Percentiles rank a stretch among this genome's conserved stretches.
Conservation (phyloP, 2,888 invertebrate genomes). For the Copidosoma aretas region DNA sequence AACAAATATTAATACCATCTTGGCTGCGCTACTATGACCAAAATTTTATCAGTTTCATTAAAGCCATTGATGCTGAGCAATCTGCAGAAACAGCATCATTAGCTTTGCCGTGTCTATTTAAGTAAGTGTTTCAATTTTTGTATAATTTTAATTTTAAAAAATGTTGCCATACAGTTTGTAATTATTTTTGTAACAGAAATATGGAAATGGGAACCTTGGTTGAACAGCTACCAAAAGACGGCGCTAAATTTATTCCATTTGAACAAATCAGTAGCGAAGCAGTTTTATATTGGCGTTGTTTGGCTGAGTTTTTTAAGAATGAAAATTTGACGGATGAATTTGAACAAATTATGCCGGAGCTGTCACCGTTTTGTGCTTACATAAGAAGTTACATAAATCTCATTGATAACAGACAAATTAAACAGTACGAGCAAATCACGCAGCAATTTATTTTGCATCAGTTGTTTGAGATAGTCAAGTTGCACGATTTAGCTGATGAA, state of each 20-base stretch:
- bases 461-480: conserved; percentile 67
- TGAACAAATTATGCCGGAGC: conserved; percentile 73
- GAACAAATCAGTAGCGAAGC: conserved; percentile 66
- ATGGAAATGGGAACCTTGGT: conserved; percentile 60
- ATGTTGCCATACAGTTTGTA: too few species aligned
- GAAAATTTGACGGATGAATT: conserved; percentile 66
- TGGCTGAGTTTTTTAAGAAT: conserved; percentile 65
- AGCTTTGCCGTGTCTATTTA: conserved; percentile 67
- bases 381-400: conserved; percentile 69
- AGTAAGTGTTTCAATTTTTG: conserved; percentile 53
- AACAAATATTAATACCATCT: conserved; percentile 69
- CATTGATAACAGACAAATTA: conserved; percentile 39
- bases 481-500: conserved; percentile 73
- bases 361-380: conserved; percentile 76
- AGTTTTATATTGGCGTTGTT: conserved; percentile 71
- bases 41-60: conserved; percentile 75
- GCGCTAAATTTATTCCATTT: conserved; percentile 63
- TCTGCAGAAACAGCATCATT: conserved; percentile 66
- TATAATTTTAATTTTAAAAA: conserved; percentile 10
- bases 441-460: conserved; percentile 71
- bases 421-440: conserved; percentile 42
- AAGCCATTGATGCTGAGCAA: conserved; percentile 77
- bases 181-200: too few species aligned
- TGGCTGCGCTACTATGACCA: conserved; percentile 80
- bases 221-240: conserved; percentile 61